phyloP scores from a whole-genome alignment of 2,113 vertebrate genomes.

The Grammomys dolichurus region DNA sequence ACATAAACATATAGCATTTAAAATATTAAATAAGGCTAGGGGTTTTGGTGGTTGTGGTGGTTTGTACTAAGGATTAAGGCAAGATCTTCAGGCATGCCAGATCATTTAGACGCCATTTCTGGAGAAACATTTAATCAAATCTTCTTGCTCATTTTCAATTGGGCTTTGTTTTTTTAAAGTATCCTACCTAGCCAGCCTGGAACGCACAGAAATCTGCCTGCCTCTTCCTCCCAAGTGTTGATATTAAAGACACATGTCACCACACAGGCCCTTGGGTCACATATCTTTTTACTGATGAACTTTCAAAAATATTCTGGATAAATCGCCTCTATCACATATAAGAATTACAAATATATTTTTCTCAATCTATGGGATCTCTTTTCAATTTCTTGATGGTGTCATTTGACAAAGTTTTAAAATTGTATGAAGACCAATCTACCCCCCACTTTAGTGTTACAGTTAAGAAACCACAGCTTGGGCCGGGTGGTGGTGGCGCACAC shows the following conservation, averaged over 20 bases:
- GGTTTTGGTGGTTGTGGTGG: not conserved
- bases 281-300: not conserved
- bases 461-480: not conserved
- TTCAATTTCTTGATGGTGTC: conserved; percentile 19
- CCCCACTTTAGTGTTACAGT: not conserved
- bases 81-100: not conserved
- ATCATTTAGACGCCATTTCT: not conserved
- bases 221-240: not conserved
- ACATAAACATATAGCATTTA: not conserved
- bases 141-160: conserved; percentile 30
- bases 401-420: not conserved
- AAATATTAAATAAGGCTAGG: not conserved
- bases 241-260: not conserved
- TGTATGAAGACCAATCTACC: not conserved
- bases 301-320: conserved; percentile 1
- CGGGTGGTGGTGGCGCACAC: too few species aligned
- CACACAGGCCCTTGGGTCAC: not conserved
- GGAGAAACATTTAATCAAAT: conserved; percentile 22
- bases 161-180: not conserved
- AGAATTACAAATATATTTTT: not conserved
- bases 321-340: not conserved
- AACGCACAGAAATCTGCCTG: not conserved
- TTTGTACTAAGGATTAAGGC: not conserved
- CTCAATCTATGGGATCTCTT: not conserved
- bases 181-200: not conserved